phyloP scores from a whole-genome alignment of 2,113 vertebrate genomes.

The Chamaea fasciata region DNA sequence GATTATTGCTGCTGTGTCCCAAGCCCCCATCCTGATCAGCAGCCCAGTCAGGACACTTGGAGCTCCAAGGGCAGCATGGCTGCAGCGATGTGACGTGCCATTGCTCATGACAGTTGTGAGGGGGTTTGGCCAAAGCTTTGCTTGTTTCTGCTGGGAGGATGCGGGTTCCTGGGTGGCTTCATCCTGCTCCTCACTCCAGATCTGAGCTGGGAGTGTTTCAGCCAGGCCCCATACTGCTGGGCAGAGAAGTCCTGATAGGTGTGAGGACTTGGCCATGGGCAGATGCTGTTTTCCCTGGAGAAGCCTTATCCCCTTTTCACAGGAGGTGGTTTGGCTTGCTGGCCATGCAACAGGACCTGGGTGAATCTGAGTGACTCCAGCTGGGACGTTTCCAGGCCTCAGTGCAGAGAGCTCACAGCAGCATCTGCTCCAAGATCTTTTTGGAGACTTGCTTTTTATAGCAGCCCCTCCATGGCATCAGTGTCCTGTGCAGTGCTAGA shows the following conservation, averaged over 20 bases:
- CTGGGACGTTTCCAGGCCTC: background rate
- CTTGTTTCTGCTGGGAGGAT: background rate
- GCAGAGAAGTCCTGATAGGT: background rate
- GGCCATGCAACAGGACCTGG: background rate
- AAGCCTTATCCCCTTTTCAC: background rate
- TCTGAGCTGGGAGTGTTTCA: background rate
- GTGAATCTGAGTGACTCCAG: background rate
- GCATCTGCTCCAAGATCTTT: conserved; percentile 37
- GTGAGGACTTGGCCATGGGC: fast-evolving
- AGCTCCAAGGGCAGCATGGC: background rate
- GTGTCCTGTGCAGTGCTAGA: background rate
- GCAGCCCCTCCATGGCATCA: background rate
- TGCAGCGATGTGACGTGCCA: fast-evolving
- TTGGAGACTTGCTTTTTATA: conserved; percentile 21
- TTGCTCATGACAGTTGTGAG: background rate
- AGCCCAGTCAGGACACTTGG: fast-evolving
- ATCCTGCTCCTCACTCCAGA: background rate
- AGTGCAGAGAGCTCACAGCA: background rate
- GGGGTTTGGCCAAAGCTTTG: background rate
- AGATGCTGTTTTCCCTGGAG: background rate
- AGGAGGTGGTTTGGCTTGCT: background rate
- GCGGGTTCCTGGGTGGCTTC: background rate
- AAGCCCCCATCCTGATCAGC: fast-evolving
- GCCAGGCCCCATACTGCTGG: background rate
- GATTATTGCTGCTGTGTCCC: background rate